Conservation (phyloP, 64 coral and sea anemone genomes). For the Stylophora pistillata region DNA sequence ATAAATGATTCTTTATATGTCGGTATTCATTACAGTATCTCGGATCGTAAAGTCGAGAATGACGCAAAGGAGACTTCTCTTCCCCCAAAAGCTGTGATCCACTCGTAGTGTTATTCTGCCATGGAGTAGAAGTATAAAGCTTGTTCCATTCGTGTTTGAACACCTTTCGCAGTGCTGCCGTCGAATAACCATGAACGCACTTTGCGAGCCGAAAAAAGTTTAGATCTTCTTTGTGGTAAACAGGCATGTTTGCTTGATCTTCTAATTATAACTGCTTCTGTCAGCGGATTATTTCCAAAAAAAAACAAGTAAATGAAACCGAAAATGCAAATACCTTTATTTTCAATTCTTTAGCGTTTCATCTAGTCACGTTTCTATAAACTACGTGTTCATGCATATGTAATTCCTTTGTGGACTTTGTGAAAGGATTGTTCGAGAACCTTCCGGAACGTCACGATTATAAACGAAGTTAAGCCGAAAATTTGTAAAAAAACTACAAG, state of each 20-base stretch:
- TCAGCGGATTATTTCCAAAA: too few species aligned
- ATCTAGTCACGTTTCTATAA: neutral
- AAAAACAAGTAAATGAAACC: too few species aligned
- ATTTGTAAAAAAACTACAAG: neutral
- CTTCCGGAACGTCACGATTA: neutral
- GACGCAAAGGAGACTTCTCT: neutral
- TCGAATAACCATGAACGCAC: constrained; percentile 32
- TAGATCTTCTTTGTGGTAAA: constrained; percentile 33
- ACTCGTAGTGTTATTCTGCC: constrained; percentile 24
- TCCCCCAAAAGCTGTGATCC: constrained; percentile 8
- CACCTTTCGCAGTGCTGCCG: constrained; percentile 40
- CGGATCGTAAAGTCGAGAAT: constrained; percentile 42
- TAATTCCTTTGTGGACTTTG: neutral
- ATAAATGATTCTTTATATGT: constrained; percentile 15
- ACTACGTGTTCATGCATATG: neutral
- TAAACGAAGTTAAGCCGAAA: neutral
- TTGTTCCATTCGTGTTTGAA: constrained; percentile 48
- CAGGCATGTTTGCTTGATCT: too few species aligned
- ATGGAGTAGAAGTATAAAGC: constrained; percentile 19
- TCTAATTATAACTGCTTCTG: too few species aligned
- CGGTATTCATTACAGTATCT: neutral
- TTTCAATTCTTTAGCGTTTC: neutral
- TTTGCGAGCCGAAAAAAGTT: constrained; percentile 48
- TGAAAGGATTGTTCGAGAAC: neutral
- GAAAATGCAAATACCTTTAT: too few species aligned